Base-by-base conservation (phyloP, 2,888 invertebrate species). In the Lumbricus terrestris region DNA sequence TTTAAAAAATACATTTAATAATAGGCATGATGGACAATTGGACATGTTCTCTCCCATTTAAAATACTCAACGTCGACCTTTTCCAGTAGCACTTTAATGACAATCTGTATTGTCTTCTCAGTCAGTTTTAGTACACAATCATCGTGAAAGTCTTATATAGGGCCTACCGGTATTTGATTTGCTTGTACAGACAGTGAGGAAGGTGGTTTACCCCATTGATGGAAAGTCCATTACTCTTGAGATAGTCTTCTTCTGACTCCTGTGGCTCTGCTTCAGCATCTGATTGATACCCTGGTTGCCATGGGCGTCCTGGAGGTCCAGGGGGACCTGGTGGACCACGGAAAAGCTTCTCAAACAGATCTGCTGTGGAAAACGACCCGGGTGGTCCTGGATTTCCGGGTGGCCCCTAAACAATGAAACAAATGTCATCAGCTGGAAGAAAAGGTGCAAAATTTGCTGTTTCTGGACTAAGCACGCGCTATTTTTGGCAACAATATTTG, bases 321-420 rank as follows among this genome's bases (percentile, higher is more conserved):
- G 85, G 85, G 20, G 85, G 35, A 83, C 83, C 83, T 4, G 83
- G 83, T 16, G 33, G 83, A 85, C 85, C 85, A 34, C 85, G 85
- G 85, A 85, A 85, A 23, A 85, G 85, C 85, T 85, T 85, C 37
- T 85, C 85, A 85, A 85, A 35, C 35, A 85, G 37, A 85, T 35
- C 37, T 85, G 34, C 85, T 35, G 11, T 6, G 20, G 85, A 85
- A 85, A 34, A 85, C 23, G 35, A 85, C 35, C 85, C 85, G 11
- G 85, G 85, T 35, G 85, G 85, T 2, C 85, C 85, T 23, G 85
- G 85, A 35, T 18, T 34, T 85, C 85, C 85, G 6, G 85, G 85
- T 35, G 85, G 85, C 15, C 85, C 85, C 85, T 85, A 85, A 34
- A 35, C 69, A 69, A 69, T 69, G 47, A 47, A 47, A 47, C 47